A percentile compares a stretch with the other conserved stretches of the same genome.
Evolutionary conservation across 2,888 invertebrate species (phyloP).

Genomic region (Metallyticus violacea): DNA sequence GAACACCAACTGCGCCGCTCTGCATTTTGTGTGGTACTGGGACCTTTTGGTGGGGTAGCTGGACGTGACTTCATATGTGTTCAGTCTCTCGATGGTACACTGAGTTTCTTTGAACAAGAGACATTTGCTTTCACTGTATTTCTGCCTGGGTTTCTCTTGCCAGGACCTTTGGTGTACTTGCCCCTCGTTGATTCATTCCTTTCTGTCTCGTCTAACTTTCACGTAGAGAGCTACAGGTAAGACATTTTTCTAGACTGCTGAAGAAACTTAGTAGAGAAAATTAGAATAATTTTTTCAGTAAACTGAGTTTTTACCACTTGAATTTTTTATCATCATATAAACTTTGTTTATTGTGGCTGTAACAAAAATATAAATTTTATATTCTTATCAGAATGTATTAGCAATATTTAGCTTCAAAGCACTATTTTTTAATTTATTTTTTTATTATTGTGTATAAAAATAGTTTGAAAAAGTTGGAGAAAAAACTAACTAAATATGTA

Average conservation of each 20-base stretch:
- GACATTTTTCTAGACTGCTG: background rate
- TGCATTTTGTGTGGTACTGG: slow-evolving; percentile 74
- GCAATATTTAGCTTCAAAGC: no score
- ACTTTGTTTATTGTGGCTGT: no score
- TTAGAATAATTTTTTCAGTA: no score
- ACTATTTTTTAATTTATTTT: no score
- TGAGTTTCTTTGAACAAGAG: slow-evolving; percentile 92
- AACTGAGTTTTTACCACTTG: no score
- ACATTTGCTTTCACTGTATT: slow-evolving; percentile 79
- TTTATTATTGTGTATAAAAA: no score
- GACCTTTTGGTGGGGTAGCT: slow-evolving; percentile 82
- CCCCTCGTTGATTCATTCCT: slow-evolving; percentile 81
- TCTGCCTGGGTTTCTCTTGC: slow-evolving; percentile 76
- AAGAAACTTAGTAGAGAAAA: background rate
- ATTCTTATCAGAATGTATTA: no score
- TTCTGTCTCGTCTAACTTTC: slow-evolving; percentile 76
- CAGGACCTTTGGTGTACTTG: slow-evolving; percentile 80
- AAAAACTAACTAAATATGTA: no score
- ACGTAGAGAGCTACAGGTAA: slow-evolving; percentile 82
- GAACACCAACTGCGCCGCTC: slow-evolving; percentile 78
- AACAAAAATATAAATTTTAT: no score
- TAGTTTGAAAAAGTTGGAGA: no score
- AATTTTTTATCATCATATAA: no score
- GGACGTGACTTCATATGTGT: slow-evolving; percentile 87
- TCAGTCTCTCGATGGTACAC: slow-evolving; percentile 83